phyloP scores from a whole-genome alignment of 64 coral and sea anemone genomes.

The Hydrozoanthus tunicans region DNA sequence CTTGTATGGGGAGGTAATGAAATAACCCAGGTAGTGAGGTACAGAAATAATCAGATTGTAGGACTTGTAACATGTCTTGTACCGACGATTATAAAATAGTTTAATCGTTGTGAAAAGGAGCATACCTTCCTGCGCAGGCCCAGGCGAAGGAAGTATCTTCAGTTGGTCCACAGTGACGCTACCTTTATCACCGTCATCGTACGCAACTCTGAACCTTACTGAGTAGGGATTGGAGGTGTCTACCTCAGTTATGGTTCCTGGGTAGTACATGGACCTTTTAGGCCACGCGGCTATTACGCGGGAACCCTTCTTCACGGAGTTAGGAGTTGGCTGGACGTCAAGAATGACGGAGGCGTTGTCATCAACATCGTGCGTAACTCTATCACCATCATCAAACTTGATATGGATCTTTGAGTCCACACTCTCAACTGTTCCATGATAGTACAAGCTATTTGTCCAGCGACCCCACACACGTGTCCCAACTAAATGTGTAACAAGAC shows the following conservation, averaged over 20 bases:
- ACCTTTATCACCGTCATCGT: conserved; percentile 55
- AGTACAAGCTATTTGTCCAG: conserved; percentile 70
- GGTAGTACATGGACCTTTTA: conserved; percentile 31
- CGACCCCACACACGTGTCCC: conserved; percentile 73
- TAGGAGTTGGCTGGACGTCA: conserved; percentile 58
- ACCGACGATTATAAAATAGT: too few relatives aligned
- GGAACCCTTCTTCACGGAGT: conserved; percentile 41
- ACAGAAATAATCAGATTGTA: too few relatives aligned
- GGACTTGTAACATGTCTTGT: too few relatives aligned
- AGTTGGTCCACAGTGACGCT: conserved; percentile 18
- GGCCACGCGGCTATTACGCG: conserved; percentile 76
- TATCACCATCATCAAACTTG: conserved; percentile 77
- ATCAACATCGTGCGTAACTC: conserved; percentile 48
- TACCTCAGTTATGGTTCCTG: background rate
- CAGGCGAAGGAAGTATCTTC: conserved; percentile 27
- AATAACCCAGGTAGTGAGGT: too few relatives aligned
- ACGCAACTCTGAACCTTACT: background rate
- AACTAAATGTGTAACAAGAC: conserved; percentile 31
- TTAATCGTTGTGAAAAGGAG: too few relatives aligned
- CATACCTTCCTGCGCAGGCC: conserved; percentile 34
- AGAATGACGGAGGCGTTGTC: conserved; percentile 61
- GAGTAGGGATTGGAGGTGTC: conserved; percentile 39
- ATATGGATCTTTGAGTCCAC: conserved; percentile 55
- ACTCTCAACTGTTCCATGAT: conserved; percentile 57
- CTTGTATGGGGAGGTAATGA: too few relatives aligned